Base-by-base conservation (phyloP, 2,888 invertebrate species). In the Erynnis tages region DNA sequence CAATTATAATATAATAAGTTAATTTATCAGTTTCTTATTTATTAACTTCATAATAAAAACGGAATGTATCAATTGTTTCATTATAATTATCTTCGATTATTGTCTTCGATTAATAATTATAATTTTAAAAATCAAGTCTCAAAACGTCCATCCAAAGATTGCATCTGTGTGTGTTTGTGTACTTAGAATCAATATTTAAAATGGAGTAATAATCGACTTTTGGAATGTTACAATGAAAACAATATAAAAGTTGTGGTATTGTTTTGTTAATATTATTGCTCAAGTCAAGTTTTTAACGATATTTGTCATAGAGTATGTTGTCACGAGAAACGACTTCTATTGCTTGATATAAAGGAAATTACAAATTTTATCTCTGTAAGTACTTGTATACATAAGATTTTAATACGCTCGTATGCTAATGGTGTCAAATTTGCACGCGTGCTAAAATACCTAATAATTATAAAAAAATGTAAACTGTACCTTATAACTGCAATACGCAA, bases 341-440 rank as follows among this genome's bases (percentile, higher is more conserved):
- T 77, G 78, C 71, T 67, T 69, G 59, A 56, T 58, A 57, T 48
- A 55, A 41, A 65, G 73, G 76, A 79, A 78, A 75, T n/a, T n/a
- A n/a, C 69, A 71, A 50, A 76, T 81, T 83, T 82, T 82, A 81
- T 79, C 80, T 82, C 74, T 72, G 80, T 76, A 73, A 73, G 66
- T 73, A 67, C 73, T 70, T 66, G 69, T 61, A 65, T 57, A 54
- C 58, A 65, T 78, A 79, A 81, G 72, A 73, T 79, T 82, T 76
- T 75, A 79, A 69, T 73, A 77, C 61, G 84, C 85, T 82, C 77
- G 79, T 79, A 79, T 69, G 85, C 84, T 85, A 76, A 75, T 73
- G 67, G 80, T 84, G 84, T 85, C 78, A 80, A 81, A 80, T 64
- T 16, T 79, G 86, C 88, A 87, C 87, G 88, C 86, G 79, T 82